Conservation (phyloP, 2,888 invertebrate genomes). For the Drosophila robusta region DNA sequence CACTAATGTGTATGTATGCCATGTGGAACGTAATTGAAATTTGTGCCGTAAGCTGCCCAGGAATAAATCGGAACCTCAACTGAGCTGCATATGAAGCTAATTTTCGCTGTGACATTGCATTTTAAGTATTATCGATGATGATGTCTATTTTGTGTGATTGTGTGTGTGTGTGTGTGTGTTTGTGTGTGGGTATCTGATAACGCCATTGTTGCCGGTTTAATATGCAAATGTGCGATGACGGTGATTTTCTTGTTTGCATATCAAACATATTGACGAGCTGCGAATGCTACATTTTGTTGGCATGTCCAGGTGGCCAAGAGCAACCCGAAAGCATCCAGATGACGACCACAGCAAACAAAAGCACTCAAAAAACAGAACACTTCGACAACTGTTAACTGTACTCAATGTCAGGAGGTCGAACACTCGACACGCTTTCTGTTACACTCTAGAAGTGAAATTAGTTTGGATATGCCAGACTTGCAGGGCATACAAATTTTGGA, state of each 20-base stretch:
- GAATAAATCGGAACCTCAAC: slow-evolving; percentile 28
- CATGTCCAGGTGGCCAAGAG: slow-evolving; percentile 16
- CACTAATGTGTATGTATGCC: slow-evolving; percentile 44
- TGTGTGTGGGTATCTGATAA: slow-evolving; percentile 1
- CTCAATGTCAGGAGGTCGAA: slow-evolving; percentile 45
- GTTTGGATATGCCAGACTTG: slow-evolving; percentile 12
- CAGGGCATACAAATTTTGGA: background rate
- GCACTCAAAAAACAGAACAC: slow-evolving; percentile 38
- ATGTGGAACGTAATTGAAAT: slow-evolving; percentile 62
- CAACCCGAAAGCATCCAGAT: slow-evolving; percentile 18
- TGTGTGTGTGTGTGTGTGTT: slow-evolving; percentile 5
- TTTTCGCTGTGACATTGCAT: slow-evolving; percentile 31
- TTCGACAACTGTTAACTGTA: slow-evolving; percentile 41
- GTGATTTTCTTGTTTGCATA: slow-evolving; percentile 55
- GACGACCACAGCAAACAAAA: slow-evolving; percentile 39
- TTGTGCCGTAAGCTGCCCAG: slow-evolving; percentile 42
- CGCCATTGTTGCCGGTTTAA: slow-evolving; percentile 31
- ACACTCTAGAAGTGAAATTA: slow-evolving; percentile 20
- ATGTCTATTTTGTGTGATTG: background rate
- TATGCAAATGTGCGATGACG: slow-evolving; percentile 53
- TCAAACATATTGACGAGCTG: slow-evolving; percentile 51
- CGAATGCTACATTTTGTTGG: slow-evolving; percentile 30
- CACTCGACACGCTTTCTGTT: slow-evolving; percentile 48
- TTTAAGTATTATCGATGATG: slow-evolving; percentile 1
- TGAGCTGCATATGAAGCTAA: slow-evolving; percentile 33